Evolutionary conservation across 2,797 vertebrate genomes (phyloP), one percentile per base, ranked within the genome.

Genomic region (Anableps anableps): DNA sequence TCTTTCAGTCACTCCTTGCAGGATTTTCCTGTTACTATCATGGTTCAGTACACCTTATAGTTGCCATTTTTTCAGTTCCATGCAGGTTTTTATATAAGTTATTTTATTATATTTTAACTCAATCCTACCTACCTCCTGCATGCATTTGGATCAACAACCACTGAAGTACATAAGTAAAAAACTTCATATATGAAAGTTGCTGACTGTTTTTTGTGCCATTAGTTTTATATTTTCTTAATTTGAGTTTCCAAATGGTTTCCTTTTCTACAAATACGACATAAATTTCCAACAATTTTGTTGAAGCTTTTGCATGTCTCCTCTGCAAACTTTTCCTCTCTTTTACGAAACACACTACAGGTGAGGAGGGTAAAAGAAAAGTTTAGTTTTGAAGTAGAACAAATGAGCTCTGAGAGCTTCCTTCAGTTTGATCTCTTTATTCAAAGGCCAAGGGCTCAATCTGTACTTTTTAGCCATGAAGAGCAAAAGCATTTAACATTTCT

Each of bases 401-500:
- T 14, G 5, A 13, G 31, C 10, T 26, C 5, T 38, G 34, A 74
- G n/a, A 38, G 10, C 31, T 23, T 74, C 34, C 29, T 53, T 74
- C 19, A 16, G 45, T 76, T n/a, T 50, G 43, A 34, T 31, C 19
- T 58, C 41, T 64, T 64, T 8, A 34, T 64, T 48, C 9, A 16
- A 64, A 75, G 58, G 55, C 60, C 41, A 76, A 29, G 9, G 16
- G 29, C 34, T 76, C 58, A 26, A 4, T 36, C 9, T 19, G 16
- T 17, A 62, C 60, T 47, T 48, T 29, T n/a, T 48, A n/a, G 43
- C 10, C 58, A 13, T 48, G 29, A 10, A 64, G 29, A 76, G 29
- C 9, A 64, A 64, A 66, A 48, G 29, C 62, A 64, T n/a, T 34
- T 76, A 23, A 66, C 43, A 64, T 66, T 36, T 64, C 43, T 66